Conservation (phyloP, 2,888 invertebrate genomes). For the Sinopyrophorus schimmeli region DNA sequence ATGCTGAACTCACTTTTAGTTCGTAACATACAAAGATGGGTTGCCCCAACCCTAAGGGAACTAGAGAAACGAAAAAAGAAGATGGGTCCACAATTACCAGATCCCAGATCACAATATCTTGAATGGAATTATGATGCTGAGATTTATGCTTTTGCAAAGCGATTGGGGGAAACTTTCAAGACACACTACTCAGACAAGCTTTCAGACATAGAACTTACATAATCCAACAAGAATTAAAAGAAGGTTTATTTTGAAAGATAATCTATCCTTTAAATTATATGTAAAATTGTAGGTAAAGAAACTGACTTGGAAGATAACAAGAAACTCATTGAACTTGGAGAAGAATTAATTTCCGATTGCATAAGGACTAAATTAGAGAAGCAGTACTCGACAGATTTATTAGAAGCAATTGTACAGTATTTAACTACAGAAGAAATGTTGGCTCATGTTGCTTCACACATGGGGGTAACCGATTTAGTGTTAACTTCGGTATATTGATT, state of each 20-base stretch:
- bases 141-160: slow-evolving; percentile 82
- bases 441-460: slow-evolving; percentile 69
- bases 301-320: slow-evolving; percentile 67
- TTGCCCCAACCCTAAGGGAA: slow-evolving; percentile 68
- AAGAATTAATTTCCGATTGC: slow-evolving; percentile 66
- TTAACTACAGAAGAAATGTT: slow-evolving; percentile 69
- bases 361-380: slow-evolving; percentile 69
- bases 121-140: slow-evolving; percentile 91
- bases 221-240: slow-evolving; percentile 68
- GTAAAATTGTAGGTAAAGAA: too few relatives aligned
- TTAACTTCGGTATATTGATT: slow-evolving; percentile 64
- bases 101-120: slow-evolving; percentile 65
- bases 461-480: slow-evolving; percentile 85
- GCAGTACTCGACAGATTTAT: slow-evolving; percentile 75
- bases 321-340: slow-evolving; percentile 70
- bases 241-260: slow-evolving; percentile 41
- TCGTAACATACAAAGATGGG: slow-evolving; percentile 60
- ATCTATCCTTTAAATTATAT: neutral
- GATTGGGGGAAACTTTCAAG: slow-evolving; percentile 84
- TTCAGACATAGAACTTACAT: slow-evolving; percentile 81
- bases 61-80: slow-evolving; percentile 63
- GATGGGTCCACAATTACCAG: slow-evolving; percentile 61
- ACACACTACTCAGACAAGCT: slow-evolving; percentile 70
- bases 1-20: neutral
- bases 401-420: slow-evolving; percentile 67